Base-by-base conservation (phyloP, 2,113 vertebrate species). In the Campylomormyrus tamandua region DNA sequence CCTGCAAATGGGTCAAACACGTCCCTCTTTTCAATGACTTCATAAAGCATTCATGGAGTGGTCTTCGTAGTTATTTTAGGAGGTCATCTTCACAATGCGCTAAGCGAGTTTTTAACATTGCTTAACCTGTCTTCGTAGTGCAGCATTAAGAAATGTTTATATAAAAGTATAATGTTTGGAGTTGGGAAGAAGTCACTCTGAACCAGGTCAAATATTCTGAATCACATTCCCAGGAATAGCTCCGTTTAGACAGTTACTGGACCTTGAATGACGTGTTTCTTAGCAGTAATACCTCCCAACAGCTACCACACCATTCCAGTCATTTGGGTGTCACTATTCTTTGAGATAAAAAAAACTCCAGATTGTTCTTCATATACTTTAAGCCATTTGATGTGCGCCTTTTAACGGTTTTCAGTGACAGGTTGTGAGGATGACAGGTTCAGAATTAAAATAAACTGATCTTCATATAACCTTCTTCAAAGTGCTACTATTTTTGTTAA, bases 1-100 rank as follows among this genome's bases (percentile, higher is more conserved):
- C 95, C 95, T 96, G 87, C 45, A 88, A 83, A 58, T 9, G 46
- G 11, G 42, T 27, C 27, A 88, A 88, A 46, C 52, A 84, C 7
- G 1, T 86, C 87, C 87, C 17, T 0, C 53, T 88, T 88, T 80
- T 27, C 48, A 77, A 31, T 83, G 46, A 53, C 31, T 31, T 19
- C 56, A 58, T 88, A 66, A 62, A 62, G 42, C n/a, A 87, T 56
- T 19, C 8, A 17, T 24, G 11, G 24, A 31, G 5, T 24, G 56
- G 50, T 88, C 19, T n/a, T 7, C 15, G 0, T 45, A 53, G 27
- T 45, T 89, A 49, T 77, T 45, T 89, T 27, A 70, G 24, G 10
- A 35, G 45, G 70, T 31, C 46, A 80, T 49, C 50, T 21, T 19
- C 31, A 7, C 46, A 87, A 90, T 42, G 89, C 1, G 0, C 2